Evolutionary conservation across 2,113 vertebrate species (phyloP).

Genomic region (Notothenia rossii): DNA sequence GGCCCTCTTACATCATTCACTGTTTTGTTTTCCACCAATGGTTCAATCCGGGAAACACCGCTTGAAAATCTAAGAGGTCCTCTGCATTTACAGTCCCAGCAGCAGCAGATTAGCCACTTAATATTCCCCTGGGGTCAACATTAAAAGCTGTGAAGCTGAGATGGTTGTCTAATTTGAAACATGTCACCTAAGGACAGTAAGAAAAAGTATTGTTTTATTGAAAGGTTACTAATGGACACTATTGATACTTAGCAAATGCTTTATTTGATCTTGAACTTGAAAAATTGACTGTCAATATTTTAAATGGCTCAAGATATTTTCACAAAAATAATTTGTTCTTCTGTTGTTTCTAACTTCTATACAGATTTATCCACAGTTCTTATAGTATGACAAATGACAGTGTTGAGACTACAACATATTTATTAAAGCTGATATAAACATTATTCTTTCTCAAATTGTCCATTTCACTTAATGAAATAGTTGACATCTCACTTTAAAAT

Average conservation of each 20-base stretch:
- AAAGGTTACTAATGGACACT: too few species aligned
- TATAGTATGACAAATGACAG: too few species aligned
- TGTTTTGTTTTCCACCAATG: slow-evolving; percentile 59
- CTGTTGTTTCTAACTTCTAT: not conserved
- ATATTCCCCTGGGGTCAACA: not conserved
- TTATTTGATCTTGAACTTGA: too few species aligned
- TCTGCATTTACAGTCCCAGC: not conserved
- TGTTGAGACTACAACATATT: too few species aligned
- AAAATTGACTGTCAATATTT: too few species aligned
- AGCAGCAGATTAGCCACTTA: not conserved
- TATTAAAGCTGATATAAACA: not conserved
- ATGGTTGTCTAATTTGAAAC: not conserved
- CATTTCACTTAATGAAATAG: not conserved
- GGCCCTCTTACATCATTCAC: slow-evolving; percentile 68
- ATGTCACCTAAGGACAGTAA: not conserved
- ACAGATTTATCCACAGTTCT: not conserved
- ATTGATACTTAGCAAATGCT: not conserved
- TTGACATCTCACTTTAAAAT: not conserved
- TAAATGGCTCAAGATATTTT: too few species aligned
- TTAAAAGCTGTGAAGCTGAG: slow-evolving; percentile 12
- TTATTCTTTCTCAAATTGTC: not conserved
- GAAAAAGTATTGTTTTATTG: not conserved
- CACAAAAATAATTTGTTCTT: not conserved
- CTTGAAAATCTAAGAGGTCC: slow-evolving; percentile 34
- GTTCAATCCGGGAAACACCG: slow-evolving; percentile 18